Percentiles rank a stretch among this genome's conserved stretches.
phyloP scores from a whole-genome alignment of 2,113 vertebrate species.

The Agapornis roseicollis region DNA sequence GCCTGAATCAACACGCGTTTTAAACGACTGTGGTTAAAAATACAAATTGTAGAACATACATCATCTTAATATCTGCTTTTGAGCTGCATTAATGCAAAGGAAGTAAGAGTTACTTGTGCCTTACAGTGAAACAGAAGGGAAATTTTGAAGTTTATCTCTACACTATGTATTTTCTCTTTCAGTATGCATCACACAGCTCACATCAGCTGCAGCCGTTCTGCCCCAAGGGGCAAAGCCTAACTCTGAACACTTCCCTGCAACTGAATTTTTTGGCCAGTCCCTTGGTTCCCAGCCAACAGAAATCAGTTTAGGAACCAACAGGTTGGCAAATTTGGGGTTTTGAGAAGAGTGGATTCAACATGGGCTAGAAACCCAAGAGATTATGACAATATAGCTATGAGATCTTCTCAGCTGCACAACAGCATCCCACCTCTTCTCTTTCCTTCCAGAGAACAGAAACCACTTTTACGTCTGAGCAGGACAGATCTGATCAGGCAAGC shows the following conservation, averaged over 20 bases:
- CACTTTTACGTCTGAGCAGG: background rate
- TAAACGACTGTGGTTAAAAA: background rate
- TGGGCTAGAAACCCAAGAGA: background rate
- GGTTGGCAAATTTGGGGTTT: background rate
- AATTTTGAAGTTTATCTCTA: background rate
- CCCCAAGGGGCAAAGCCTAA: background rate
- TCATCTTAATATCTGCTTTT: background rate
- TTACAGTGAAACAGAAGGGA: background rate
- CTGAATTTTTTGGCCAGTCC: background rate
- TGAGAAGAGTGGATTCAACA: background rate
- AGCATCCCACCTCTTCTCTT: background rate
- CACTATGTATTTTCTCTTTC: background rate
- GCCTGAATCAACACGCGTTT: background rate
- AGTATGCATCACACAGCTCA: constrained; percentile 63
- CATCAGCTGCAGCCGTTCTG: background rate
- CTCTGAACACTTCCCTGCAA: background rate
- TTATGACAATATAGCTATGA: background rate
- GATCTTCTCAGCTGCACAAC: background rate
- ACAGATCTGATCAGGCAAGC: fast-evolving
- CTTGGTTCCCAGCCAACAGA: background rate
- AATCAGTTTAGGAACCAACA: background rate
- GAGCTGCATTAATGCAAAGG: background rate
- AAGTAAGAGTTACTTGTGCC: background rate
- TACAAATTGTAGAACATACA: background rate
- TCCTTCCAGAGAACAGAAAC: background rate